Percentiles rank a stretch among this genome's conserved stretches.
phyloP scores from a whole-genome alignment of 2,888 invertebrate genomes.

The Macaria liturata region DNA sequence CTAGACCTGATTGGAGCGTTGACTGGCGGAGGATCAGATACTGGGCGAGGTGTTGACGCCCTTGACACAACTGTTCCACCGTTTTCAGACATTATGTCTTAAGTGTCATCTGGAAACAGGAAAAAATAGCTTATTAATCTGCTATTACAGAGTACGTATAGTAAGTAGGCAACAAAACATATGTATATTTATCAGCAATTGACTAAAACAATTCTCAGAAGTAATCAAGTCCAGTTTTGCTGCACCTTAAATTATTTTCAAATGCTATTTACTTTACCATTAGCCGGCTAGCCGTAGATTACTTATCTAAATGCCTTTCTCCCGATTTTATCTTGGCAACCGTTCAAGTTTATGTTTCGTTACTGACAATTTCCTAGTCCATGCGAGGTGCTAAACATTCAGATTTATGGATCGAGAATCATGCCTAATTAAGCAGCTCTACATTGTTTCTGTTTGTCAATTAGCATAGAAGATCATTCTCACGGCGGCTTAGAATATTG shows the following conservation, averaged over 20 bases:
- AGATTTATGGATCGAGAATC: slow-evolving; percentile 77
- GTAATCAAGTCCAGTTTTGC: slow-evolving; percentile 16
- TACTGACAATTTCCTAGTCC: slow-evolving; percentile 27
- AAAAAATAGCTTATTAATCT: slow-evolving; percentile 15
- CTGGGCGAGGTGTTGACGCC: slow-evolving; percentile 79
- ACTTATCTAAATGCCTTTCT: slow-evolving; percentile 60
- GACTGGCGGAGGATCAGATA: slow-evolving; percentile 67
- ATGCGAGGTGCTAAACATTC: slow-evolving; percentile 57
- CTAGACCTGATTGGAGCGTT: slow-evolving; percentile 76
- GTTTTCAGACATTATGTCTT: slow-evolving; percentile 76
- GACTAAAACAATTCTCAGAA: slow-evolving; percentile 14
- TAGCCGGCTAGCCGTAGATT: slow-evolving; percentile 37
- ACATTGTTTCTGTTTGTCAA: slow-evolving; percentile 57
- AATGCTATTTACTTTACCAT: slow-evolving; percentile 33
- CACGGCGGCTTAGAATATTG: slow-evolving; percentile 45
- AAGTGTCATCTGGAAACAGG: slow-evolving; percentile 64
- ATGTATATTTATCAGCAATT: background rate
- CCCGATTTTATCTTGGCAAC: slow-evolving; percentile 48
- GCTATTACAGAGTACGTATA: no score
- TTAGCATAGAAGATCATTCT: slow-evolving; percentile 60
- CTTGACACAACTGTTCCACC: slow-evolving; percentile 70
- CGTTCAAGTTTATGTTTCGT: slow-evolving; percentile 26
- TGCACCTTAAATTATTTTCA: slow-evolving; percentile 16
- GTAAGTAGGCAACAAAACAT: background rate
- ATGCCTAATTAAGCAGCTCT: slow-evolving; percentile 73